Percentiles rank a stretch among this genome's conserved stretches.
phyloP scores from a whole-genome alignment of 1,140 invertebrate genomes.

The Radopholus similis region DNA sequence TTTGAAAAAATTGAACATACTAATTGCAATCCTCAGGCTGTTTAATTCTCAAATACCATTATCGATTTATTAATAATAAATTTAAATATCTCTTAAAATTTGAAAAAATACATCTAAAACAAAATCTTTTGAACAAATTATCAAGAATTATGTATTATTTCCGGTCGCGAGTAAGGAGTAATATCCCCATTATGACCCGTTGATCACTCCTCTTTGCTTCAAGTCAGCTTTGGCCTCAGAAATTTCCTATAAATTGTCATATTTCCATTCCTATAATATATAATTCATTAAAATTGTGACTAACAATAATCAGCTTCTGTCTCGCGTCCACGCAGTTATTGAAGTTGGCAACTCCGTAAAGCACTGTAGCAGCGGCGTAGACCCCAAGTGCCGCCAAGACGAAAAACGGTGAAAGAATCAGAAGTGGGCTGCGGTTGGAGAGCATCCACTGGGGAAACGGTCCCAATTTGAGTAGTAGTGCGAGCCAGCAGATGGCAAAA shows the following conservation, averaged over 20 bases:
- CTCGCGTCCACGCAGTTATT: constrained; percentile 1
- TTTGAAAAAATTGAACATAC: too few relatives aligned
- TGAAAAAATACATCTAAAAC: too few relatives aligned
- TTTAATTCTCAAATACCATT: too few relatives aligned
- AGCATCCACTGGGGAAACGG: neutral
- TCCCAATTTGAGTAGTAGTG: neutral
- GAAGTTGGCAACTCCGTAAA: constrained; percentile 7
- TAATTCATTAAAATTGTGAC: neutral
- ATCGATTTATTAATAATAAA: too few relatives aligned
- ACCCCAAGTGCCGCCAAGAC: neutral
- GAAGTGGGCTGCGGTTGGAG: neutral
- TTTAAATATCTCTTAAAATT: too few relatives aligned
- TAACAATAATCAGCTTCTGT: neutral
- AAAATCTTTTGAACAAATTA: too few relatives aligned
- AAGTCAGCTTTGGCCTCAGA: constrained; percentile 13
- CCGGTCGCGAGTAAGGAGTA: too few relatives aligned
- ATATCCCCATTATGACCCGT: too few relatives aligned
- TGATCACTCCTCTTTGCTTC: constrained; percentile 4
- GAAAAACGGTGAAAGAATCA: neutral
- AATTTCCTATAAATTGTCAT: neutral
- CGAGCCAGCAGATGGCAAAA: neutral
- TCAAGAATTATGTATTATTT: too few relatives aligned
- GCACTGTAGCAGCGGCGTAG: neutral
- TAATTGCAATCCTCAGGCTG: too few relatives aligned
- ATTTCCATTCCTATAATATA: neutral